Conservation (phyloP, 2,113 vertebrate genomes). For the Acinonyx jubatus region DNA sequence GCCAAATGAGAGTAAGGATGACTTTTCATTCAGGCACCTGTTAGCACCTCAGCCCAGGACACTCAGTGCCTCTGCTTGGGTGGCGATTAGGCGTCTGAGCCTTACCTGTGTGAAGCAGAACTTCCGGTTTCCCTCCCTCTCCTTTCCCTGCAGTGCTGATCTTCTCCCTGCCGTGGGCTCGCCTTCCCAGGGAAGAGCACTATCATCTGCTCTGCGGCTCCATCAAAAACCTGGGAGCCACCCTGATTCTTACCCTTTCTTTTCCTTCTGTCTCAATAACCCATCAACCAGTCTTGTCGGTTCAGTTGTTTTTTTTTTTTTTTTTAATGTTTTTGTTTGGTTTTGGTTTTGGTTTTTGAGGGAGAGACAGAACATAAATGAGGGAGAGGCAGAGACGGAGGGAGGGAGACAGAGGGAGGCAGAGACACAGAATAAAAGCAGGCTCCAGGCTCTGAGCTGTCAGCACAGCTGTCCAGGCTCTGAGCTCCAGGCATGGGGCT, state of each 20-base stretch:
- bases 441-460: too few species aligned
- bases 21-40: neutral
- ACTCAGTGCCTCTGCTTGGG: neutral
- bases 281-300: neutral
- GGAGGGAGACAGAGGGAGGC: too few species aligned
- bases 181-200: neutral
- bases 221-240: neutral
- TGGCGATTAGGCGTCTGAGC: neutral
- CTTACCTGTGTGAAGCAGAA: too few species aligned
- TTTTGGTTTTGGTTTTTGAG: too few species aligned
- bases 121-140: too few species aligned
- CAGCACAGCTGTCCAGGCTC: too few species aligned
- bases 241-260: neutral
- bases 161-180: too few species aligned
- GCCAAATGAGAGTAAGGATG: neutral
- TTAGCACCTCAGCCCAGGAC: neutral
- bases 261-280: neutral
- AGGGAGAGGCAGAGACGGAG: too few species aligned
- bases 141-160: neutral
- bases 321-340: too few species aligned
- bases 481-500: too few species aligned
- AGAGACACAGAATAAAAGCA: too few species aligned
- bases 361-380: too few species aligned
- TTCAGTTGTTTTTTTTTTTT: neutral
- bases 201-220: rapidly evolving